A percentile compares a stretch with the other conserved stretches of the same genome.
Conservation (phyloP, 64 coral and sea anemone species). For the Trachythela sp. region DNA sequence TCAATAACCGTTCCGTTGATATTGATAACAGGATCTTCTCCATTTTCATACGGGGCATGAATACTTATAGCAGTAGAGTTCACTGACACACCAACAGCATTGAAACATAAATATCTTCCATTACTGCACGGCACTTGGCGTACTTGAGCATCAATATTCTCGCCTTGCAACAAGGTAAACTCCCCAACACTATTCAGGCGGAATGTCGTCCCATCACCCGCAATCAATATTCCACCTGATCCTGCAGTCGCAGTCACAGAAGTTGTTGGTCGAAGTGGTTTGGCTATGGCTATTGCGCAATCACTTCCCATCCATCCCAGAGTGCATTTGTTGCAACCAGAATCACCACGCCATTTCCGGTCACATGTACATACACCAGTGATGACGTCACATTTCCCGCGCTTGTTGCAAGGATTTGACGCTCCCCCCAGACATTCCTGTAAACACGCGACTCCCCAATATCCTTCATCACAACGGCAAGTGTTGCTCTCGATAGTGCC, state of each 20-base stretch:
- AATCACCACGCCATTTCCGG: conserved; percentile 67
- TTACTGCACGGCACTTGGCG: conserved; percentile 76
- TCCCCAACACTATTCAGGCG: background rate
- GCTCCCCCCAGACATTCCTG: conserved; percentile 76
- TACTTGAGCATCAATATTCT: conserved; percentile 40
- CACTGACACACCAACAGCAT: conserved; percentile 60
- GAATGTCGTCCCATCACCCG: conserved; percentile 56
- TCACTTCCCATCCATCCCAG: conserved; percentile 63
- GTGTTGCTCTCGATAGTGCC: conserved; percentile 33
- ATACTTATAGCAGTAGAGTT: conserved; percentile 52
- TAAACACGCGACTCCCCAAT: conserved; percentile 84
- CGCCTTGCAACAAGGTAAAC: background rate
- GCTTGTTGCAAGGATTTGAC: conserved; percentile 69
- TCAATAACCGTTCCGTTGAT: background rate
- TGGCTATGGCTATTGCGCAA: conserved; percentile 59
- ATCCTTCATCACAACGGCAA: conserved; percentile 82
- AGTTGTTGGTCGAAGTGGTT: conserved; percentile 5
- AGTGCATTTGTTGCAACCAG: conserved; percentile 63
- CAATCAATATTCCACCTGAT: conserved; percentile 67
- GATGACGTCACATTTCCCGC: conserved; percentile 69
- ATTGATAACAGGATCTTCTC: background rate
- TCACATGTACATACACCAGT: conserved; percentile 75
- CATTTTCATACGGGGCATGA: conserved; percentile 80
- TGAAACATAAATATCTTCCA: conserved; percentile 59
- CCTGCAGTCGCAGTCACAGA: background rate